Evolutionary conservation across 2,113 vertebrate genomes (phyloP), one percentile per base, ranked within the genome.

Genomic region (Aphyosemion australe): DNA sequence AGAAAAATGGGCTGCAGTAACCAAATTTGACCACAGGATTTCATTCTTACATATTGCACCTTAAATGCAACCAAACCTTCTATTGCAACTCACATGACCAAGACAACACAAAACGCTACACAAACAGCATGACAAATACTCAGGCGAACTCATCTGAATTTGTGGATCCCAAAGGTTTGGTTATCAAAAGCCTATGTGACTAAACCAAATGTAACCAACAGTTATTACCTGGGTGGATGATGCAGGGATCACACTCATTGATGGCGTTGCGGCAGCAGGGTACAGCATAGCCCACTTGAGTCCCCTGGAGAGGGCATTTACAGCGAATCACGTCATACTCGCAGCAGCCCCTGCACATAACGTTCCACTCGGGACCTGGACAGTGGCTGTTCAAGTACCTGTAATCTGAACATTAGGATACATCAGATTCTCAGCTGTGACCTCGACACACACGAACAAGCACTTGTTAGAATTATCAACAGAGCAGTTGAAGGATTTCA

Each of bases 201-300:
- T 48, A 19, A 48, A 48, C 19, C 7, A 48, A 48, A 48, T 8
- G 9, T 3, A 48, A 9, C 5, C 1, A 8, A n/a, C 4, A 16
- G 8, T 47, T 20, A 45, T 34, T 83, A 98, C 97, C 97, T 90
- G 97, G 96, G 80, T 99, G 97, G 65, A 98, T 96, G 72, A 99
- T 94, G 83, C 97, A 99, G 83, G 97, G 96, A 68, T 99, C 97
- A 1, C 97, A 99, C 61, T 97, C 96, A 0, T 97, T 94, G 7
- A 95, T 93, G 73, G 96, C 95, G 0, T 99, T 99, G 49, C 97
- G 92, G 82, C 97, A 99, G 92, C 97, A 99, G 1, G 97, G 97
- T 78, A 99, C 97, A 8, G 96, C 95, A 7, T 99, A 99, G 13
- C 97, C 97, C 61, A 99, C 96, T 1, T 82, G 93, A 34, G 95